Percentiles rank a stretch among this genome's conserved stretches.
Evolutionary conservation across 2,113 vertebrate genomes (phyloP).

Genomic region (Centropus unirufus): DNA sequence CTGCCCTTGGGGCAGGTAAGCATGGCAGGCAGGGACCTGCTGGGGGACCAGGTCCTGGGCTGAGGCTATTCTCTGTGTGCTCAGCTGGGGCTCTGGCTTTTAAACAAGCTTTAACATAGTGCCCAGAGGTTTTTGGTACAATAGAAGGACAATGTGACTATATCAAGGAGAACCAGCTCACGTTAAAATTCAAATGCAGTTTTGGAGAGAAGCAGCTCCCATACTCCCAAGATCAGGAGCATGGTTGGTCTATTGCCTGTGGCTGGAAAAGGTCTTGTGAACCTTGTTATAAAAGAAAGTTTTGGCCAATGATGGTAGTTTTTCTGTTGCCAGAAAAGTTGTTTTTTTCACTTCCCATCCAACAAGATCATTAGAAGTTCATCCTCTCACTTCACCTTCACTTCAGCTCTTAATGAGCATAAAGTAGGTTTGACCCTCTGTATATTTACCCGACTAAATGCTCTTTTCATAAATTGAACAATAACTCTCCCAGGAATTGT

Average conservation of each 20-base stretch:
- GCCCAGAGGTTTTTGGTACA: neutral
- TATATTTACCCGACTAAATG: neutral
- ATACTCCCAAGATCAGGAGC: neutral
- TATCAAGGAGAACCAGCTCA: neutral
- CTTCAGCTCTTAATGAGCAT: neutral
- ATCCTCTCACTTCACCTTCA: neutral
- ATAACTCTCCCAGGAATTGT: neutral
- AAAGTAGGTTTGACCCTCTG: neutral
- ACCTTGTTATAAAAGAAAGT: neutral
- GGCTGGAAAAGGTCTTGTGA: neutral
- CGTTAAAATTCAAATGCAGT: neutral
- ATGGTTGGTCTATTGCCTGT: neutral
- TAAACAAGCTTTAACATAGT: neutral
- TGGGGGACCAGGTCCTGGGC: fast-evolving
- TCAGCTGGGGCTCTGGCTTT: neutral
- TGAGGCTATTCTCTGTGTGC: fast-evolving
- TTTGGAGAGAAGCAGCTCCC: neutral
- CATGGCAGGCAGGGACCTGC: neutral
- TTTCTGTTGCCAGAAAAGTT: neutral
- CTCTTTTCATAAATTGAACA: neutral
- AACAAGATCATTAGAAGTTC: neutral
- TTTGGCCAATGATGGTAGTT: neutral
- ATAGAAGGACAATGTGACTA: neutral
- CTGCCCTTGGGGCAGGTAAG: neutral
- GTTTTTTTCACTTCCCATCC: neutral